These are phyloP conservation scores for Anolis carolinensis DNA, from an alignment of 2,113 vertebrate species.

Conservation along the genomic window DNA sequence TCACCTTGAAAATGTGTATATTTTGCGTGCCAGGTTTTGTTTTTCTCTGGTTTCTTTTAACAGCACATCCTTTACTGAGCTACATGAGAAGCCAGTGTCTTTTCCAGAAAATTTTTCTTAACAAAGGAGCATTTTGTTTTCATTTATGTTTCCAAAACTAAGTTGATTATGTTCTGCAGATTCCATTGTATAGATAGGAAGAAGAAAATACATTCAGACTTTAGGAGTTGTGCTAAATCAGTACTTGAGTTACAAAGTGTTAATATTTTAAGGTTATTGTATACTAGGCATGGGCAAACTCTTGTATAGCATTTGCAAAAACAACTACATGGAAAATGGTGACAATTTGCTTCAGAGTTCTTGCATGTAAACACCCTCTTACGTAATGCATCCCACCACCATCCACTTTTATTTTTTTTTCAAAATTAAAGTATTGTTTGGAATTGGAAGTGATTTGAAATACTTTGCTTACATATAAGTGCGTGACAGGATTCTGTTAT, in stretches of 20 bases:
- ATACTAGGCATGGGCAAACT: too few species aligned
- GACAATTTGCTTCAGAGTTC: slow-evolving; percentile 23
- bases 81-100: not conserved
- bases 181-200: not conserved
- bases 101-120: not conserved
- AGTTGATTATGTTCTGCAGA: not conserved
- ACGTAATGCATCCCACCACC: slow-evolving; percentile 52
- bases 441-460: slow-evolving; percentile 42
- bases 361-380: slow-evolving; percentile 14
- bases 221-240: not conserved
- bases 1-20: not conserved
- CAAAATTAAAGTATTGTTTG: slow-evolving; percentile 59
- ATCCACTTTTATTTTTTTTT: slow-evolving; percentile 31
- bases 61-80: not conserved
- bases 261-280: not conserved
- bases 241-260: not conserved
- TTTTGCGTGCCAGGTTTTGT: not conserved
- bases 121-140: not conserved
- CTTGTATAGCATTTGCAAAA: not conserved
- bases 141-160: slow-evolving; percentile 20
- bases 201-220: not conserved
- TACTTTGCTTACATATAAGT: slow-evolving; percentile 46
- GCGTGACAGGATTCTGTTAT: slow-evolving; percentile 68
- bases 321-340: slow-evolving; percentile 25
- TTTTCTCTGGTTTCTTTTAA: not conserved